These are phyloP conservation scores for Melitaea cinxia DNA, from an alignment of 1,140 invertebrate genomes.

Conservation along the genomic window DNA sequence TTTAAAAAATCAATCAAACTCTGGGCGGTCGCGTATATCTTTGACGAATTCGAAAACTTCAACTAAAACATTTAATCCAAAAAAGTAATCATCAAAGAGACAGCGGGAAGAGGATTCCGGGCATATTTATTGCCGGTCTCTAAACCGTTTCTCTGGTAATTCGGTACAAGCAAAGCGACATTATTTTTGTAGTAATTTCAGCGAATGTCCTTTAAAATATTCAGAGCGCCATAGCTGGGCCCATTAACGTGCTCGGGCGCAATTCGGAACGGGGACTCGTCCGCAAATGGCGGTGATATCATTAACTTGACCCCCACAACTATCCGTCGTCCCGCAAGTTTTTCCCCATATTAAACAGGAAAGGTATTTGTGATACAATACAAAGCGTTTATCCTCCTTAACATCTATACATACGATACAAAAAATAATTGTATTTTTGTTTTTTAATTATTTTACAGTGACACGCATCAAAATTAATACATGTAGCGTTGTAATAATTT, in stretches of 20 bases:
- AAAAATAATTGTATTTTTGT: slow-evolving; percentile 1
- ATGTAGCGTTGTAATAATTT: no score
- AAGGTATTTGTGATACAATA: slow-evolving; percentile 52
- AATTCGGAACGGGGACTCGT: slow-evolving; percentile 72
- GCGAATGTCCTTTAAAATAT: slow-evolving; percentile 81
- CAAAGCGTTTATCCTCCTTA: slow-evolving; percentile 12
- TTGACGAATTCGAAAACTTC: not conserved
- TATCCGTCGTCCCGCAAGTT: slow-evolving; percentile 72
- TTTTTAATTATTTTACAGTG: no score
- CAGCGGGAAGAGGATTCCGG: slow-evolving; percentile 73
- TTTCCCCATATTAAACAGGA: slow-evolving; percentile 76
- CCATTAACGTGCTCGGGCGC: slow-evolving; percentile 78
- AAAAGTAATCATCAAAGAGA: slow-evolving; percentile 73
- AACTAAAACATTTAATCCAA: slow-evolving; percentile 52
- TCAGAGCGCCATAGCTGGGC: slow-evolving; percentile 75
- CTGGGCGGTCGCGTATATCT: not conserved
- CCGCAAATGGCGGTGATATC: slow-evolving; percentile 78
- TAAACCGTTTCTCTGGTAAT: slow-evolving; percentile 78
- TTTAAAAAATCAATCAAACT: not conserved
- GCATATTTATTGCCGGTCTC: slow-evolving; percentile 75
- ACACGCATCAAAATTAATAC: no score
- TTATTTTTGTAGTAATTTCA: slow-evolving; percentile 81
- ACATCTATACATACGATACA: slow-evolving; percentile 14
- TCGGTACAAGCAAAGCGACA: slow-evolving; percentile 78
- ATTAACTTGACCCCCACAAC: slow-evolving; percentile 79